Evolutionary conservation across 2,888 invertebrate species (phyloP).

Genomic region (Hemistola chrysoprasaria): DNA sequence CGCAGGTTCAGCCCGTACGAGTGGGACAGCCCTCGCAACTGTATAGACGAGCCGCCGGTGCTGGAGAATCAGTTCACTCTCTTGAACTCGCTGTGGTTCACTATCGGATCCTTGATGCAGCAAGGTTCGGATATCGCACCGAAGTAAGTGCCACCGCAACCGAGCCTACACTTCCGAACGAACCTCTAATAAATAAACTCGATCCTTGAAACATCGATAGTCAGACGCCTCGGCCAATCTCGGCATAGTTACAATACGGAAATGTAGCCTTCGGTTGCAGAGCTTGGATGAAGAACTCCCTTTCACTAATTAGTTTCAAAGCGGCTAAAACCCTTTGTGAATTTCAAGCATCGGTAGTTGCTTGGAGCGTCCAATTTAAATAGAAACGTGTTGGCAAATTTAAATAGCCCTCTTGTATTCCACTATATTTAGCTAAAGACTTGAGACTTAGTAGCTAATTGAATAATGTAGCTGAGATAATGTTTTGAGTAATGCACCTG

Average conservation of each 20-base stretch:
- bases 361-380: conserved; percentile 64
- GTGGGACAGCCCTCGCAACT: conserved; percentile 94
- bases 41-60: conserved; percentile 91
- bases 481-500: conserved; percentile 55
- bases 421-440: conserved; percentile 61
- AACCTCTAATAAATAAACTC: conserved; percentile 17
- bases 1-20: conserved; percentile 95
- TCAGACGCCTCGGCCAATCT: conserved; percentile 35
- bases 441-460: conserved; percentile 65
- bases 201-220: conserved; percentile 15
- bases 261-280: conserved; percentile 68
- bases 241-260: conserved; percentile 49
- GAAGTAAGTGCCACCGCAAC: conserved; percentile 85
- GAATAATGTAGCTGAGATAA: conserved; percentile 49
- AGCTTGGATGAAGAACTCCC: conserved; percentile 61
- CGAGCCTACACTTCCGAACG: conserved; percentile 54
- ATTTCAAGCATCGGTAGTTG: conserved; percentile 72
- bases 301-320: conserved; percentile 77
- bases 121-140: conserved; percentile 96
- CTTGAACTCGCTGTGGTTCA: conserved; percentile 97
- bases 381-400: conserved; percentile 65
- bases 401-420: conserved; percentile 56
- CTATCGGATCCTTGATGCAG: conserved; percentile 95
- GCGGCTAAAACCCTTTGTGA: conserved; percentile 76
- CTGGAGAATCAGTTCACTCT: conserved; percentile 95